Conservation (phyloP, 2,113 vertebrate species). For the Lophius piscatorius region DNA sequence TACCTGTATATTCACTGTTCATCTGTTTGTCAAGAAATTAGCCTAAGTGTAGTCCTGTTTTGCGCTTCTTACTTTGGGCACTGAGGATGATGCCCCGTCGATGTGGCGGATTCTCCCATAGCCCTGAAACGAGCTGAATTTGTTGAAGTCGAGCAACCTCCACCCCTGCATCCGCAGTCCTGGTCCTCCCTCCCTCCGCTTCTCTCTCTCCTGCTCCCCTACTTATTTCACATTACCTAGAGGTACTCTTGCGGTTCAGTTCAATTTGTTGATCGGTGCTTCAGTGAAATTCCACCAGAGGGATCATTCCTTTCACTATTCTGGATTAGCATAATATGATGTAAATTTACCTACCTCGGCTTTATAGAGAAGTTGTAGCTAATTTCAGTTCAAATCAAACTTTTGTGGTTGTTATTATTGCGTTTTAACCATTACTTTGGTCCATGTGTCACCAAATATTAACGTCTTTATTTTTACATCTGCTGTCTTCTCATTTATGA, state of each 20-base stretch:
- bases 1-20: neutral
- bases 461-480: neutral
- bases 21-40: neutral
- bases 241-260: slow-evolving; percentile 25
- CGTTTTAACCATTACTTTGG: slow-evolving; percentile 19
- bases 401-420: slow-evolving; percentile 7
- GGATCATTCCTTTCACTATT: slow-evolving; percentile 22
- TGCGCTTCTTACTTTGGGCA: neutral
- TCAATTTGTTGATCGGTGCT: slow-evolving; percentile 35
- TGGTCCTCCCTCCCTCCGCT: neutral
- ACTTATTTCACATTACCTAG: slow-evolving; percentile 33
- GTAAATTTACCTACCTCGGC: slow-evolving; percentile 10
- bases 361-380: neutral
- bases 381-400: slow-evolving; percentile 5
- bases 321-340: slow-evolving; percentile 27
- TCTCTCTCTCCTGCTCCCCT: neutral
- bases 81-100: slow-evolving; percentile 3
- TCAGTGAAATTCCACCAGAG: slow-evolving; percentile 26
- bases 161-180: neutral
- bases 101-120: slow-evolving; percentile 12
- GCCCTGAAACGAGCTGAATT: slow-evolving; percentile 5
- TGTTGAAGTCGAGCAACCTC: neutral
- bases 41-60: neutral
- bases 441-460: slow-evolving; percentile 17
- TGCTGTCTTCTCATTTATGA: slow-evolving; percentile 5